These are phyloP conservation scores for Desmophyllum pertusum DNA, from an alignment of 92 coral and sea anemone genomes.

Conservation along the genomic window DNA sequence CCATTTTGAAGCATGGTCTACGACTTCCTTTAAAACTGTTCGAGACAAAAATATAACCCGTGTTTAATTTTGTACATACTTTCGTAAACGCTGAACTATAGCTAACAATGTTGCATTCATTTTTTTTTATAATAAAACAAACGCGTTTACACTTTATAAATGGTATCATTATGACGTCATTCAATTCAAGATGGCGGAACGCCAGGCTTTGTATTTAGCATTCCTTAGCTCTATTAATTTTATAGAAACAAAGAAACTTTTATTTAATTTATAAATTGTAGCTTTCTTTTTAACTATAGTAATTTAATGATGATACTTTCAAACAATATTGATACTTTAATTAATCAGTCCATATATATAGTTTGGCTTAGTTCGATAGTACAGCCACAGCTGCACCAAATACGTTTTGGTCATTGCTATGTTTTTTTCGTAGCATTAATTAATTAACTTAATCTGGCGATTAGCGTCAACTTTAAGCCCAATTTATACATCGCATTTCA, in stretches of 20 bases:
- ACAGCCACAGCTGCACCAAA: too few species aligned
- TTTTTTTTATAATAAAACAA: constrained; percentile 3
- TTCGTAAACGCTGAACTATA: neutral
- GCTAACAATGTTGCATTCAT: neutral
- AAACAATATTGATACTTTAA: too few species aligned
- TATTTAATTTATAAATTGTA: neutral
- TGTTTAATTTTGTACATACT: constrained; percentile 5
- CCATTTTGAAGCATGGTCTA: neutral
- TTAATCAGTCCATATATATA: too few species aligned
- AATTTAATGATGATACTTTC: too few species aligned
- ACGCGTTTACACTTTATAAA: neutral
- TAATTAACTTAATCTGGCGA: too few species aligned
- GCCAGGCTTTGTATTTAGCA: neutral
- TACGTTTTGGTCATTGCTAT: neutral
- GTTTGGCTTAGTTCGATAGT: too few species aligned
- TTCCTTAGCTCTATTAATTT: too few species aligned
- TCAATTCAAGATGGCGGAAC: neutral
- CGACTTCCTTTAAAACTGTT: neutral
- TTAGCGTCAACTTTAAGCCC: too few species aligned
- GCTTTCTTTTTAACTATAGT: neutral
- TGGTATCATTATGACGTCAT: neutral
- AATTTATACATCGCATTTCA: too few species aligned
- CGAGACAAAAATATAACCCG: neutral
- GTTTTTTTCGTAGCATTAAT: neutral
- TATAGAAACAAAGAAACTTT: neutral